A percentile compares a stretch with the other conserved stretches of the same genome.
Conservation (phyloP, 2,888 invertebrate species). For the Pristionchus japonicus region DNA sequence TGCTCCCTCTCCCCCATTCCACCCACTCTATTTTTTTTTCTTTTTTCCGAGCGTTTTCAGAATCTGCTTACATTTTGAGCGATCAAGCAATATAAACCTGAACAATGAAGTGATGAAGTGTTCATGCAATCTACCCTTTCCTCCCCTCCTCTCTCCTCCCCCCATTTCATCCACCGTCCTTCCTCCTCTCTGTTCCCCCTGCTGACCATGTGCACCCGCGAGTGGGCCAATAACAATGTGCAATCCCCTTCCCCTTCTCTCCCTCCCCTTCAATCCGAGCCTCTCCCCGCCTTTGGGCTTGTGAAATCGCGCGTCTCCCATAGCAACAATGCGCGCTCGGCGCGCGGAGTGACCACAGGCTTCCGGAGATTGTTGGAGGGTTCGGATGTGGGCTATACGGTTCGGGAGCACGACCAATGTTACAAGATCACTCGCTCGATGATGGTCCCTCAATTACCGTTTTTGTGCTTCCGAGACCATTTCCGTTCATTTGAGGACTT, state of each 20-base stretch:
- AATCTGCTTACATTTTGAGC: no score
- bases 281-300: background rate
- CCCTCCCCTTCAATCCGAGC: background rate
- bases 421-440: background rate
- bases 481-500: background rate
- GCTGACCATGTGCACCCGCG: constrained; percentile 9
- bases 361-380: background rate
- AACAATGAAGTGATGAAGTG: no score
- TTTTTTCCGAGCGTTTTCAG: no score
- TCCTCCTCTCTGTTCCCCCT: background rate
- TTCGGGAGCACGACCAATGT: background rate
- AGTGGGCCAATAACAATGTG: constrained; percentile 16
- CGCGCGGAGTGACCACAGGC: background rate
- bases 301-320: background rate
- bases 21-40: no score
- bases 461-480: background rate
- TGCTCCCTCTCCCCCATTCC: background rate
- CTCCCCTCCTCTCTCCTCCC: background rate
- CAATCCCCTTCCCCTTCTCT: background rate
- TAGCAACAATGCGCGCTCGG: background rate
- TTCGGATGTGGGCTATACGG: background rate
- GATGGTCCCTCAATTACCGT: background rate
- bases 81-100: no score
- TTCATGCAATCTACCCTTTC: background rate
- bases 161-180: background rate